Evolutionary conservation across 2,888 invertebrate genomes (phyloP).

Genomic region (Cosmia pyralina): DNA sequence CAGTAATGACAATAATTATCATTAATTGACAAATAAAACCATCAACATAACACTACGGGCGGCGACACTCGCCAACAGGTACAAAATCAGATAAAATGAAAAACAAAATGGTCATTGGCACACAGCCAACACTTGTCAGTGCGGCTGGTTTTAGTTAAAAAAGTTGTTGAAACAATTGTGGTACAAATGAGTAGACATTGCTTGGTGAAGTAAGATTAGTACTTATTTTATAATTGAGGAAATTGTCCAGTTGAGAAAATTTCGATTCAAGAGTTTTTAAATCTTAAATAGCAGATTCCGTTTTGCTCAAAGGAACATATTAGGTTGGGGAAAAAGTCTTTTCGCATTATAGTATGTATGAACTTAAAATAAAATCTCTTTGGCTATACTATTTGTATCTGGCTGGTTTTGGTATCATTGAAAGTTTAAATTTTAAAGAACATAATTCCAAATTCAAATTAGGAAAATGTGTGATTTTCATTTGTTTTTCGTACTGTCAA

Average conservation of each 20-base stretch:
- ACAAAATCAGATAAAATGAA: constrained; percentile 10
- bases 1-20: constrained; percentile 26
- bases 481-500: too few species aligned
- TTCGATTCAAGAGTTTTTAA: not conserved
- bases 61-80: constrained; percentile 34
- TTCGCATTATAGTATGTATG: too few species aligned
- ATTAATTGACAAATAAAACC: constrained; percentile 45
- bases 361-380: too few species aligned
- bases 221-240: not conserved
- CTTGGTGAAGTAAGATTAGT: not conserved
- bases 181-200: not conserved
- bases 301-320: not conserved
- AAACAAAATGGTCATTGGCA: constrained; percentile 45
- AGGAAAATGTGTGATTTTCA: too few species aligned
- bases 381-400: too few species aligned
- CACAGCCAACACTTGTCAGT: constrained; percentile 32
- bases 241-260: not conserved
- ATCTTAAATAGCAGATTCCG: not conserved
- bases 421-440: too few species aligned
- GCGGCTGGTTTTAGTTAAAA: constrained; percentile 24
- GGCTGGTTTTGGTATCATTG: too few species aligned
- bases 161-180: constrained; percentile 26
- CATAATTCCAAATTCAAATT: too few species aligned
- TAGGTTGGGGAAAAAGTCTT: too few species aligned
- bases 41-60: constrained; percentile 18